These are phyloP conservation scores for Heteromurus nitidus DNA, from an alignment of 2,888 invertebrate species.

Conservation along the genomic window DNA sequence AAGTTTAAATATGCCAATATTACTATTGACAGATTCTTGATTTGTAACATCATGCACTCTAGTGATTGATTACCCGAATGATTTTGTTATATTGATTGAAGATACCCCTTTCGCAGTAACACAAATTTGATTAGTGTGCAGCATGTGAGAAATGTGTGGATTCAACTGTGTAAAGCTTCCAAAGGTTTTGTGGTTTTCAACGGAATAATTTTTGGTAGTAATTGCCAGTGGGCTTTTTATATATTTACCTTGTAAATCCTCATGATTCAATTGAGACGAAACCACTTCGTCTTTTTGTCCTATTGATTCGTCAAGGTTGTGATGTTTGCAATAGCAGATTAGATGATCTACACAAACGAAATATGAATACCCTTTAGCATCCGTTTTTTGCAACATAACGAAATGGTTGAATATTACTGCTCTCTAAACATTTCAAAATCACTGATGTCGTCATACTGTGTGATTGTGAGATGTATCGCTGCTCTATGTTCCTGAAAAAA, in stretches of 20 bases:
- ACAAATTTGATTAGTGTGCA: too few relatives aligned
- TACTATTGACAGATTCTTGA: too few relatives aligned
- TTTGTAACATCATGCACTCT: too few relatives aligned
- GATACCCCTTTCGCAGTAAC: too few relatives aligned
- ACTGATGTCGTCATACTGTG: too few relatives aligned
- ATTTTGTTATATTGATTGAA: too few relatives aligned
- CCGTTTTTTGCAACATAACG: neutral
- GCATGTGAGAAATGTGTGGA: too few relatives aligned
- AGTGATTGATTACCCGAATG: too few relatives aligned
- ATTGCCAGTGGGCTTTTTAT: neutral
- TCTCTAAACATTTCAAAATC: neutral
- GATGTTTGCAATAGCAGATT: neutral
- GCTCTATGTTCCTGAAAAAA: neutral
- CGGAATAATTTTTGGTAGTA: too few relatives aligned
- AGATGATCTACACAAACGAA: neutral
- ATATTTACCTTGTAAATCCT: neutral
- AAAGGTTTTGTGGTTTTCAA: too few relatives aligned
- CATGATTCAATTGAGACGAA: neutral
- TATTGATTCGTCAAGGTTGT: slow-evolving; percentile 4
- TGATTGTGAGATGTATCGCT: neutral
- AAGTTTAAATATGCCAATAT: too few relatives aligned
- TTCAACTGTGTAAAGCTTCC: too few relatives aligned
- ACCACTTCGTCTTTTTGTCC: neutral
- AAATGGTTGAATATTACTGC: neutral
- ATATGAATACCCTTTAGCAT: neutral